These are phyloP conservation scores for Diploscapter pachys DNA, from an alignment of 1,140 invertebrate species.

Conservation along the genomic window DNA sequence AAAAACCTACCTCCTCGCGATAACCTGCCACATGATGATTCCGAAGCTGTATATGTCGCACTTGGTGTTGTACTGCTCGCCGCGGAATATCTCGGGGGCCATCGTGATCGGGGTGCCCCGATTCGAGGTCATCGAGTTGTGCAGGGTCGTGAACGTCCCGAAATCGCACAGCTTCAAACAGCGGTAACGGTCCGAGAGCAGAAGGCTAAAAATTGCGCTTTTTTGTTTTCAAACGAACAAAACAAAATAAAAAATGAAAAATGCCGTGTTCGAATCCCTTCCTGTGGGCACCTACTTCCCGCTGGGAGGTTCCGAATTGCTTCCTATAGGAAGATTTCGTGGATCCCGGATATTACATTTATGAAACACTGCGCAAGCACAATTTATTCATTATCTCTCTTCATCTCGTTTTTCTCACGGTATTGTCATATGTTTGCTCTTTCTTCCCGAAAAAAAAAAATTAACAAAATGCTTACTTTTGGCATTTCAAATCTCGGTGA, in stretches of 20 bases:
- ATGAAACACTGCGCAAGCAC: too few relatives aligned
- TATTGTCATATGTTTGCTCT: too few relatives aligned
- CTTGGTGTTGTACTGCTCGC: constrained; percentile 18
- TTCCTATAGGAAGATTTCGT: too few relatives aligned
- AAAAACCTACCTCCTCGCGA: constrained; percentile 16
- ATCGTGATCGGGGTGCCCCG: constrained; percentile 29
- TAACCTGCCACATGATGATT: constrained; percentile 32
- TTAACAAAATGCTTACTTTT: constrained; percentile 11
- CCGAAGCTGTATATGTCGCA: constrained; percentile 31
- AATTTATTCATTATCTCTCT: too few relatives aligned
- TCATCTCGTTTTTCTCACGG: too few relatives aligned
- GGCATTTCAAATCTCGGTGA: constrained; percentile 28
- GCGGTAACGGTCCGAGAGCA: constrained; percentile 20
- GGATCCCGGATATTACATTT: too few relatives aligned
- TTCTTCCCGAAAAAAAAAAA: not conserved
- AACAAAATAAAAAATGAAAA: too few relatives aligned
- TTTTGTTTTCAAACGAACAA: not conserved
- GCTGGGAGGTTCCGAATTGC: too few relatives aligned
- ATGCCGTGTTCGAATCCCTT: too few relatives aligned
- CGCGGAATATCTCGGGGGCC: constrained; percentile 27
- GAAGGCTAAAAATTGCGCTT: constrained; percentile 14
- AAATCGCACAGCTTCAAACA: constrained; percentile 28
- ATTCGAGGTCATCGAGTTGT: constrained; percentile 22
- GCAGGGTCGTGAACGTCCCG: constrained; percentile 24
- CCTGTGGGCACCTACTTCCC: too few relatives aligned